Evolutionary conservation across 2,797 vertebrate genomes (phyloP), one percentile per base, ranked within the genome.

Genomic region (Rhynchotus rufescens): DNA sequence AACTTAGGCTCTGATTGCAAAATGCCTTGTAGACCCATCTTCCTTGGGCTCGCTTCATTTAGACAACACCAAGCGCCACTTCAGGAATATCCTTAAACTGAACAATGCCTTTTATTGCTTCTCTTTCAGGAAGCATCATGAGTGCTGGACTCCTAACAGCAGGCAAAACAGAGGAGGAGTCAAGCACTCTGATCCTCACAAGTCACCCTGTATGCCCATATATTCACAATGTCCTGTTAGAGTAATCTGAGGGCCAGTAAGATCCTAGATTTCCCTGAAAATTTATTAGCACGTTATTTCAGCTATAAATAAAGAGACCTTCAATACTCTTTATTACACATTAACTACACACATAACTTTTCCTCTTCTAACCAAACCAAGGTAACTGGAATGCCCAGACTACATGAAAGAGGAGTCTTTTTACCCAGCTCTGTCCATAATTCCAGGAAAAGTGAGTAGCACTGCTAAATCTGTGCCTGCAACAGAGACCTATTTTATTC

Each of bases 71-170:
- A 91, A 80, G 20, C 61, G 73, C 28, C 57, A 65, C n/a, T 79
- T 84, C 64, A 93, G 76, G 80, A 90, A 52, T 49, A 77, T 59
- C 78, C 77, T 67, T 91, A 89, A 93, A 93, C 32, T 80, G 80
- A 94, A 80, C 74, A 64, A 88, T 40, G 45, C 74, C 34, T 72
- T 89, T 91, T 82, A 86, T 2, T 84, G 57, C 54, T 75, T 86
- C 79, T 57, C 72, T 86, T 92, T 72, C 83, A 90, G 90, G 94
- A 94, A 45, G 64, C 71, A 79, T 57, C 0, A 2, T 77, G 54
- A 36, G 16, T 74, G 92, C 81, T 86, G 80, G 74, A 92, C 92
- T 87, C 61, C 16, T 74, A 52, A 28, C 71, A 88, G 59, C 52
- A 89, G 66, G 73, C 9, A 19, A 6, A 44, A 62, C 0, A 0